Conservation (phyloP, 2,113 vertebrate genomes). For the Burhinus oedicnemus region DNA sequence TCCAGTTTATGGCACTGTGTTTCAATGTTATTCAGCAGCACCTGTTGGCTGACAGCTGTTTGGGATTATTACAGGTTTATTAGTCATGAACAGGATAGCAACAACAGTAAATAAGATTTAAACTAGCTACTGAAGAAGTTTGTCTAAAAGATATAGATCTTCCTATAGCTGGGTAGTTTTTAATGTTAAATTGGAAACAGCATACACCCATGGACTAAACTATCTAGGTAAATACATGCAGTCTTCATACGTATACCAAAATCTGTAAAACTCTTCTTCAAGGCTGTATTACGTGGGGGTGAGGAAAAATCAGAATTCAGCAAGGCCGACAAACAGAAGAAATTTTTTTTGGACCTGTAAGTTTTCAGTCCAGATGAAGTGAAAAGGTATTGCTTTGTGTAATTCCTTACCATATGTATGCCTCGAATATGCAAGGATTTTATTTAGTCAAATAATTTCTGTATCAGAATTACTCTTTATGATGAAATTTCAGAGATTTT, state of each 20-base stretch:
- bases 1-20: conserved; percentile 4
- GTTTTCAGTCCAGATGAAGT: background rate
- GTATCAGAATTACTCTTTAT: background rate
- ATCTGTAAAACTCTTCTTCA: background rate
- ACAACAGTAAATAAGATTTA: conserved; percentile 49
- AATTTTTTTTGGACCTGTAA: background rate
- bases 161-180: conserved; percentile 19
- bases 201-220: background rate
- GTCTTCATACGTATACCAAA: background rate
- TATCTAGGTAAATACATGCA: background rate
- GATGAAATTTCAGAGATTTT: conserved; percentile 1
- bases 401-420: background rate
- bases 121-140: background rate
- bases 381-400: background rate
- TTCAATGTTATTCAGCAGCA: background rate
- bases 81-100: conserved; percentile 32
- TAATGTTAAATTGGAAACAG: background rate
- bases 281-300: background rate
- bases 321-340: background rate
- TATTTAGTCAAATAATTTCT: background rate
- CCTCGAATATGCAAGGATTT: background rate
- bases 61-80: conserved; percentile 51
- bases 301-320: background rate
- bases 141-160: background rate
- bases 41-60: conserved; percentile 64